Percentiles rank a stretch among this genome's conserved stretches.
Evolutionary conservation across 1,140 invertebrate species (phyloP).

Genomic region (Goniozus legneri): DNA sequence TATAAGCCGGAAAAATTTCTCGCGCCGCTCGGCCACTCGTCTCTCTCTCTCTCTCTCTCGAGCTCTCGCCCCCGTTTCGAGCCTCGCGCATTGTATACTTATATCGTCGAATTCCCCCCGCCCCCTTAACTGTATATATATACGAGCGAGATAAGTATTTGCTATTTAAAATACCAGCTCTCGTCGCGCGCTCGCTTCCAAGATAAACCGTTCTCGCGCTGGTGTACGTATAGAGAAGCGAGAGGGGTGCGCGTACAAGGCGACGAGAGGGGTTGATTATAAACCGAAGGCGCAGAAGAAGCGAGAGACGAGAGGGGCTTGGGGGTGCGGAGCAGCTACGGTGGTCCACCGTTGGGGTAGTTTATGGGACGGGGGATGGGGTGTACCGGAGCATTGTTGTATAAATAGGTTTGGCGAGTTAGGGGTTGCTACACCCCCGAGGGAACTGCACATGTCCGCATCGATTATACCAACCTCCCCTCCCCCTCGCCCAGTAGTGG

Average conservation of each 20-base stretch:
- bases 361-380: constrained; percentile 47
- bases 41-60: too few species aligned
- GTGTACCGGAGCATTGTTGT: constrained; percentile 51
- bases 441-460: constrained; percentile 56
- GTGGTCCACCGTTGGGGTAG: constrained; percentile 36
- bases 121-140: too few species aligned
- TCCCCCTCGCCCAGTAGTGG: constrained; percentile 21
- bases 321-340: constrained; percentile 23
- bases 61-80: too few species aligned
- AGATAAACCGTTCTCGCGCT: constrained; percentile 55
- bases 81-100: too few species aligned
- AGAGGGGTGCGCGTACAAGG: constrained; percentile 18
- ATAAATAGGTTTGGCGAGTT: constrained; percentile 58
- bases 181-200: constrained; percentile 26
- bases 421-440: constrained; percentile 53
- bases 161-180: constrained; percentile 53
- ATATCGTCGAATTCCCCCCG: too few species aligned
- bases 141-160: constrained; percentile 55
- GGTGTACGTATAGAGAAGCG: constrained; percentile 13
- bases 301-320: neutral
- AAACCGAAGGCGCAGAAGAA: neutral
- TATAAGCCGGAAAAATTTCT: too few species aligned
- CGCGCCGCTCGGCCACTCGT: too few species aligned
- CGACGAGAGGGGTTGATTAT: constrained; percentile 14
- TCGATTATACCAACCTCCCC: constrained; percentile 53